These are phyloP conservation scores for Rhadina sibilatrix DNA, from an alignment of 2,113 vertebrate species.

Conservation along the genomic window DNA sequence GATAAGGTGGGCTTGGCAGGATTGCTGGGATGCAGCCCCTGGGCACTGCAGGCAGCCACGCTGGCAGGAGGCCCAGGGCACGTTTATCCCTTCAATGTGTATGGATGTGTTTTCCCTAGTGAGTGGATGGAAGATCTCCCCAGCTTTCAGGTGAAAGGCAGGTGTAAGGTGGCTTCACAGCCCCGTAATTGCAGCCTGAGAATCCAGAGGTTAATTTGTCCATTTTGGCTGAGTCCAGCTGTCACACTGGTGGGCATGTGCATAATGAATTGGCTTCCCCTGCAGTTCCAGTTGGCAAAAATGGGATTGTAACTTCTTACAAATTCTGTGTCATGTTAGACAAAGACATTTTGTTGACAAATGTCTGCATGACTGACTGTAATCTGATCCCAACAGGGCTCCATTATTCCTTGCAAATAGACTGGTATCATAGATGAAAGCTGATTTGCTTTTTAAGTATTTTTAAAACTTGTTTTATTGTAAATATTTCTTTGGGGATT, in stretches of 20 bases:
- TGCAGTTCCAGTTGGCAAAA: background rate
- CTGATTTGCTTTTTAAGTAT: background rate
- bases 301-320: background rate
- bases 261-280: rapidly evolving
- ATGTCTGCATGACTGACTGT: background rate
- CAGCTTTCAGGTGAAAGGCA: background rate
- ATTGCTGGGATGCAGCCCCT: background rate
- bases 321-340: background rate
- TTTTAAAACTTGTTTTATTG: background rate
- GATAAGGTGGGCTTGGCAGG: background rate
- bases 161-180: background rate
- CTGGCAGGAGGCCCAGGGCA: background rate
- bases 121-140: background rate
- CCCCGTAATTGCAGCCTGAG: background rate
- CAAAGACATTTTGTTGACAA: background rate
- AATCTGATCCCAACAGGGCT: background rate
- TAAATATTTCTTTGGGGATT: background rate
- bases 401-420: background rate
- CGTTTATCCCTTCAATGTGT: background rate
- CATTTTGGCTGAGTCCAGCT: background rate
- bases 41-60: background rate
- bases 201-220: background rate
- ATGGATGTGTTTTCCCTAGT: background rate
- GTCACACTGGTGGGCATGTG: rapidly evolving
- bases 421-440: background rate